These are phyloP conservation scores for Donacobius atricapilla DNA, from an alignment of 2,113 vertebrate species.

Conservation along the genomic window DNA sequence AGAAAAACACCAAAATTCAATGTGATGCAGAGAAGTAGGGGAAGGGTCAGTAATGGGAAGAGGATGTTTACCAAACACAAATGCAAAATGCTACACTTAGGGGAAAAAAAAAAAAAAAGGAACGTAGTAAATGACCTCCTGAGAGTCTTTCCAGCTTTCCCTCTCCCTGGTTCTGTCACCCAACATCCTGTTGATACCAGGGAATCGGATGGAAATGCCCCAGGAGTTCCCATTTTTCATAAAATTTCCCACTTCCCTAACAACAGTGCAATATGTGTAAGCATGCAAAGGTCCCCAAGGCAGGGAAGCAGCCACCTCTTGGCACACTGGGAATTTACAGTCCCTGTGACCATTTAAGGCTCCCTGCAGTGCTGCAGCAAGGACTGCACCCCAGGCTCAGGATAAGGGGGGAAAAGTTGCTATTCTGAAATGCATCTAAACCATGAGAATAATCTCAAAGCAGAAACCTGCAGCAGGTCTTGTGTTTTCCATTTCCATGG, in stretches of 20 bases:
- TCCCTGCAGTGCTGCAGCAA: neutral
- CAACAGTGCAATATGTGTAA: neutral
- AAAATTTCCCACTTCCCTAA: neutral
- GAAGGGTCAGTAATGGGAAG: neutral
- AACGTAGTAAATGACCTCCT: neutral
- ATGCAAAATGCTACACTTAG: neutral
- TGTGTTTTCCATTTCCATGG: neutral
- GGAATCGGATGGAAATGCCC: neutral
- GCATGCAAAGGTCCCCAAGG: neutral
- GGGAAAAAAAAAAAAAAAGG: rapidly evolving
- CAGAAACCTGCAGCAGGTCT: neutral
- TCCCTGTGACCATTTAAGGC: neutral
- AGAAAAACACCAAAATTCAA: neutral
- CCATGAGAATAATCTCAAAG: neutral
- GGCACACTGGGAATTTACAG: neutral
- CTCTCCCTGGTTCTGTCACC: neutral
- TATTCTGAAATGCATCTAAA: neutral
- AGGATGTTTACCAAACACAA: neutral
- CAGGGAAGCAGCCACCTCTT: neutral
- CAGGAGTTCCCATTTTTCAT: neutral
- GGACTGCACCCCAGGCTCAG: neutral
- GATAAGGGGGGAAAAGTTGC: neutral
- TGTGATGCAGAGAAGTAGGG: neutral
- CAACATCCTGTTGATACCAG: neutral
- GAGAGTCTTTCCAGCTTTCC: neutral